Evolutionary conservation across 2,888 invertebrate genomes (phyloP), one percentile per base, ranked within the genome.

Genomic region (Empis stercorea): DNA sequence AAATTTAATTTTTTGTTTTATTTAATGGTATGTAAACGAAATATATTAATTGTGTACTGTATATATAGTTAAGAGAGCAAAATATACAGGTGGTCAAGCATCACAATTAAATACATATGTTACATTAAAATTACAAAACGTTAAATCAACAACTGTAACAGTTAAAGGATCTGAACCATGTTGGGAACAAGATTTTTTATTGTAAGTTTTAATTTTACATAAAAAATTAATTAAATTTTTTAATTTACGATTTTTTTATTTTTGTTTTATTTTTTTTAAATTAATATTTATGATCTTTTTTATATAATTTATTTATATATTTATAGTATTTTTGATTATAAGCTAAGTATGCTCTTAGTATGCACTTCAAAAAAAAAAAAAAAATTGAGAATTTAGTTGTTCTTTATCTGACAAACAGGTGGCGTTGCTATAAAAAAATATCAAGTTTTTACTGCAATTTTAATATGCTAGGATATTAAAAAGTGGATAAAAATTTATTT

Each of bases 141-240:
- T 96, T 66, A 96, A 95, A 76, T 93, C 94, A 54, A 94, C 95
- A 57, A 96, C 95, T 63, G 88, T 93, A 64, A 88, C 92, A 63
- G 94, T 95, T 59, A 93, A 93, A 78, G 96, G 96, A 66, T 82
- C 84, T 68, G 84, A 85, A 73, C 96, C 96, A 67, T 85, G 87
- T 72, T 96, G 95, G 95, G 94, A 95, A 73, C 94, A 95, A 76
- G 95, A 96, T 76, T 96, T 95, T 78, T 82, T 95, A 68, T 96
- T 96, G 95, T 96, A 76, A 91, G 93, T 87, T n/a, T n/a, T n/a
- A n/a, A n/a, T n/a, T n/a, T n/a, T n/a, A 17, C 16, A 38, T 41
- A 43, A 47, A 40, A 47, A 42, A 43, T 34, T 38, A 16, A 45
- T 17, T 34, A 5, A n/a, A 13, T 3, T 5, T 32, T 34, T 34